Evolutionary conservation across 2,113 vertebrate species (phyloP).

Genomic region (Pitta sordida): DNA sequence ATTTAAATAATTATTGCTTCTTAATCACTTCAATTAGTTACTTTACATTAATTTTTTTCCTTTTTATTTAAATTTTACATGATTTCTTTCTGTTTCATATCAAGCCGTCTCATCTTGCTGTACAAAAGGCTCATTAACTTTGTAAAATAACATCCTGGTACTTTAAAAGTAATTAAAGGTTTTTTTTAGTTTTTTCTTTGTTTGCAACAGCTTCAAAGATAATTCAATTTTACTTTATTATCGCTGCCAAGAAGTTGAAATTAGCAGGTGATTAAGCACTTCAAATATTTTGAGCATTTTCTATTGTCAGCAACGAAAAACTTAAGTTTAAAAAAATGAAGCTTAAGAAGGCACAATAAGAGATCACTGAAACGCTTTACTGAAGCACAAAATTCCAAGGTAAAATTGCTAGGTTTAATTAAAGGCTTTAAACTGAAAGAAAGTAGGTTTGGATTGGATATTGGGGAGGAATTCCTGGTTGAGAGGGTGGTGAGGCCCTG

Average conservation of each 20-base stretch:
- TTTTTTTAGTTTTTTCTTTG: not conserved
- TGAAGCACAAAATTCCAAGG: not conserved
- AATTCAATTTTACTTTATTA: constrained; percentile 30
- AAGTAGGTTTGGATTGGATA: not conserved
- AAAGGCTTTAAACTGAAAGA: not conserved
- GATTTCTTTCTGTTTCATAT: not conserved
- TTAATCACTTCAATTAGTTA: not conserved
- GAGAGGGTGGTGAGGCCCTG: not conserved
- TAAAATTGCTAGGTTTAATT: not conserved
- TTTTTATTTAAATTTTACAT: not conserved
- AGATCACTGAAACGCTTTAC: not conserved
- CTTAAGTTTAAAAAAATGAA: not conserved
- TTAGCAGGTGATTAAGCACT: constrained; percentile 25
- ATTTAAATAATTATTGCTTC: constrained; percentile 3
- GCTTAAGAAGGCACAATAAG: not conserved
- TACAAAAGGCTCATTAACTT: constrained; percentile 42
- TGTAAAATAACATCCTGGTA: constrained; percentile 5
- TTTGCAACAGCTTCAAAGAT: constrained; percentile 17
- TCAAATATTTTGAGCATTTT: constrained; percentile 18
- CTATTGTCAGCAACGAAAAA: not conserved
- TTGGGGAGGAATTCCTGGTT: not conserved
- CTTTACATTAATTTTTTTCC: not conserved
- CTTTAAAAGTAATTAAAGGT: not conserved
- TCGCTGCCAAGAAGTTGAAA: constrained; percentile 29
- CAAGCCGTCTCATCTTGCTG: not conserved